Evolutionary conservation across 2,797 vertebrate species (phyloP), one percentile per base, ranked within the genome.

Genomic region (Rachycentron canadum): DNA sequence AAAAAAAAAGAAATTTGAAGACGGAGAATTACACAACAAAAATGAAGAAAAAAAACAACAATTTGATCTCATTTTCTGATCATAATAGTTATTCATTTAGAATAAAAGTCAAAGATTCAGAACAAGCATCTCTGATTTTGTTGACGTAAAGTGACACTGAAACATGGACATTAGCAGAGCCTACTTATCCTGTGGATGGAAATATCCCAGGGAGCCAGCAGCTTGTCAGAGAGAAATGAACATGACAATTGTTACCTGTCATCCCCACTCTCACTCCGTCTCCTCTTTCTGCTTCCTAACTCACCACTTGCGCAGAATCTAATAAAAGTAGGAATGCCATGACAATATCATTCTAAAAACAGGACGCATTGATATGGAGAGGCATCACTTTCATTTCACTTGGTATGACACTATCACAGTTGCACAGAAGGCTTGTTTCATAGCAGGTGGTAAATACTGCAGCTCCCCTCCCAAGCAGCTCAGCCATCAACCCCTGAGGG

Each of bases 381-480:
- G 63, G 73, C 85, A 69, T 82, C 83, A 78, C 81, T 84, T 87
- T 88, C 85, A 86, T 88, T 91, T 87, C 78, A 58, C 74, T 81
- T 74, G 16, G 25, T 73, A 47, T 90, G 89, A 92, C 91, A 88
- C 86, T 93, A 93, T 91, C 91, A 58, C 77, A 70, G 87, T 79
- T 68, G 76, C 81, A 83, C 90, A 91, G 91, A 88, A 91, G 88
- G 85, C 87, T 89, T 85, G 86, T 91, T 88, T 89, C 90, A 77
- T 86, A 90, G 87, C 93, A 90, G 93, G 93, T 89, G 93, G 92
- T 92, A 88, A 93, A 93, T 79, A 88, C 88, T 88, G 83, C 81
- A 66, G 82, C 73, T 86, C 87, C 84, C 83, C 84, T 88, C 85
- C 81, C 78, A 73, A 90, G 82, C 80, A 82, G 83, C 86, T 88